phyloP scores from a whole-genome alignment of 2,113 vertebrate species.

The Plecturocebus donacophilus region DNA sequence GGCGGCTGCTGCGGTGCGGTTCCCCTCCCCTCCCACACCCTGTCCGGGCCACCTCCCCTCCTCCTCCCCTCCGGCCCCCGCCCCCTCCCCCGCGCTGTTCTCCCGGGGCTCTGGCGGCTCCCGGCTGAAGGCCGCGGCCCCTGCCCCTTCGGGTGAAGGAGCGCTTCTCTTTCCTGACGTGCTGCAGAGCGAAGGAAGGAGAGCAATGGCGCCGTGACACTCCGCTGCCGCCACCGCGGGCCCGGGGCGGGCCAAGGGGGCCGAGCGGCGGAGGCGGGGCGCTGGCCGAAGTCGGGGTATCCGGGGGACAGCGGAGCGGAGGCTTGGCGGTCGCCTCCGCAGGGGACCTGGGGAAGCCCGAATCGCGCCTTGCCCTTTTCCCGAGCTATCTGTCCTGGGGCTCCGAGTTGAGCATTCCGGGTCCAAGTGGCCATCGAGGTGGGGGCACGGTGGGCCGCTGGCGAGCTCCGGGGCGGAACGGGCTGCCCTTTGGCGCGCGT shows the following conservation, averaged over 20 bases:
- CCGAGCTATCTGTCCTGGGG: background rate
- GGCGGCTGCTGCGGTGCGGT: conserved; percentile 69
- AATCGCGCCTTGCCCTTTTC: background rate
- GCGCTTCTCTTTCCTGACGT: conserved; percentile 80
- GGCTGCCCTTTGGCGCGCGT: conserved; percentile 48
- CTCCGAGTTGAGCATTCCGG: conserved; percentile 41
- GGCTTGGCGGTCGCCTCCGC: background rate
- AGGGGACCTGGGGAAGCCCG: background rate
- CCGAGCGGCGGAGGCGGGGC: conserved; percentile 79
- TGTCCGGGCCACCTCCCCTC: conserved; percentile 68
- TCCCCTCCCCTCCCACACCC: conserved; percentile 75
- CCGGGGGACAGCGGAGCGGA: background rate
- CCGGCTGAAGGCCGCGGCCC: conserved; percentile 42
- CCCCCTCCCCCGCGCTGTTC: background rate
- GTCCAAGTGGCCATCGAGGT: conserved; percentile 40
- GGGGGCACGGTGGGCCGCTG: conserved; percentile 67
- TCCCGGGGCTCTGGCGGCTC: background rate
- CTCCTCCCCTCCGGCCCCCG: conserved; percentile 36
- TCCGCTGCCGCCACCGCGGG: conserved; percentile 73
- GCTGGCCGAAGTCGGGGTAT: conserved; percentile 84
- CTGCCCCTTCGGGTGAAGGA: conserved; percentile 42
- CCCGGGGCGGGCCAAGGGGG: conserved; percentile 80
- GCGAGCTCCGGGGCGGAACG: conserved; percentile 16
- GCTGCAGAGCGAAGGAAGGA: conserved; percentile 82
- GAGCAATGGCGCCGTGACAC: conserved; percentile 95